A percentile compares a stretch with the other conserved stretches of the same genome.
These are phyloP conservation scores for Leuciscus idus DNA, from an alignment of 2,113 vertebrate genomes.

Conservation along the genomic window DNA sequence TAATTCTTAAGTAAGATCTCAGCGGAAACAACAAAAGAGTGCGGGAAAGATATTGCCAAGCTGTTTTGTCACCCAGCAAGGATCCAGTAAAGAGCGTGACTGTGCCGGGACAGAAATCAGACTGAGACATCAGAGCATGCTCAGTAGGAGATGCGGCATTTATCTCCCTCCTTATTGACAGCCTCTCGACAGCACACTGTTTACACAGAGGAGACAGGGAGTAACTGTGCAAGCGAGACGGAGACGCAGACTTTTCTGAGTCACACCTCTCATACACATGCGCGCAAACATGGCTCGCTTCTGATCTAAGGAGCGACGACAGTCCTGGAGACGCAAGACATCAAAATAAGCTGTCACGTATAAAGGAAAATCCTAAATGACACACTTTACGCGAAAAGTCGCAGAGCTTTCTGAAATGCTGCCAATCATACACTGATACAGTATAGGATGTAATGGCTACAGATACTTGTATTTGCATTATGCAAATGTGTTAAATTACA, in stretches of 20 bases:
- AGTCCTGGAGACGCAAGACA: neutral
- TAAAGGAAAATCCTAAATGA: conserved; percentile 14
- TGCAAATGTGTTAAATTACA: neutral
- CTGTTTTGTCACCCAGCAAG: conserved; percentile 43
- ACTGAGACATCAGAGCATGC: conserved; percentile 48
- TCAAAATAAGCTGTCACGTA: conserved; percentile 23
- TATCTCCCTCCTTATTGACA: conserved; percentile 51
- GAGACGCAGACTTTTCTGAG: conserved; percentile 24
- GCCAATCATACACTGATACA: neutral
- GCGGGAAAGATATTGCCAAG: conserved; percentile 3
- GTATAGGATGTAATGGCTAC: neutral
- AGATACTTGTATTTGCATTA: neutral
- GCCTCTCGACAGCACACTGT: conserved; percentile 39
- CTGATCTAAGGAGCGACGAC: conserved; percentile 14
- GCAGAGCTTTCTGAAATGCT: conserved; percentile 2
- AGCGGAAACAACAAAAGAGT: neutral
- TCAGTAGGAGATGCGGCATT: conserved; percentile 45
- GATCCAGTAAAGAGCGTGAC: conserved; percentile 47
- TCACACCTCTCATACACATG: conserved; percentile 27
- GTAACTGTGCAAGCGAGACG: conserved; percentile 5
- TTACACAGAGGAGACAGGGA: conserved; percentile 46
- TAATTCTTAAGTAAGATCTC: neutral
- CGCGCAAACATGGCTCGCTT: conserved; percentile 1
- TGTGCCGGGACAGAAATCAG: conserved; percentile 41
- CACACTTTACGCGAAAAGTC: neutral